phyloP scores from a whole-genome alignment of 2,888 invertebrate genomes.

The Drosophila borborema region DNA sequence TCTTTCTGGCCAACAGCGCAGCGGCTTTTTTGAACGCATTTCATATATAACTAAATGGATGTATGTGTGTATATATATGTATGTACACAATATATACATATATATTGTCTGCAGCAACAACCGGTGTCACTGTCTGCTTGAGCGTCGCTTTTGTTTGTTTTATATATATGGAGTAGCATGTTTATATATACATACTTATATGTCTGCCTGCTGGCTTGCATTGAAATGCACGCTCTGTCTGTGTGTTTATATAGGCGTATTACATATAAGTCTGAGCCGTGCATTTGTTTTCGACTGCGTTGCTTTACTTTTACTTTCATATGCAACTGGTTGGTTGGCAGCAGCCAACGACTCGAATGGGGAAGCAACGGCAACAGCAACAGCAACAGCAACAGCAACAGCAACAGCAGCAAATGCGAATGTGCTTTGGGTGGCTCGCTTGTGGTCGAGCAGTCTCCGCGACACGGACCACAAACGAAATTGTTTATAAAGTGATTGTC shows the following conservation, averaged over 20 bases:
- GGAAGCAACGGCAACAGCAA: slow-evolving; percentile 50
- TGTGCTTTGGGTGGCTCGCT: slow-evolving; percentile 47
- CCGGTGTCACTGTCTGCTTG: slow-evolving; percentile 65
- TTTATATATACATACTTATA: slow-evolving; percentile 31
- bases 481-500: slow-evolving; percentile 79
- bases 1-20: slow-evolving; percentile 49
- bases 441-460: slow-evolving; percentile 42
- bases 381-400: slow-evolving; percentile 26
- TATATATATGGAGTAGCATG: slow-evolving; percentile 27
- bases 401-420: slow-evolving; percentile 43
- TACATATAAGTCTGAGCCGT: slow-evolving; percentile 43
- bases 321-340: slow-evolving; percentile 69
- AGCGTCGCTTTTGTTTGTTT: slow-evolving; percentile 71
- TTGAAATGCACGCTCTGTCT: slow-evolving; percentile 39
- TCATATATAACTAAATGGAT: slow-evolving; percentile 56
- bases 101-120: slow-evolving; percentile 64
- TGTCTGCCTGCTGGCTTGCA: slow-evolving; percentile 29
- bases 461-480: slow-evolving; percentile 65
- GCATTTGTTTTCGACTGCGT: slow-evolving; percentile 68
- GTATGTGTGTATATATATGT: slow-evolving; percentile 1
- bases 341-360: slow-evolving; percentile 60
- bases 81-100: slow-evolving; percentile 13
- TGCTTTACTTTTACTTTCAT: slow-evolving; percentile 81
- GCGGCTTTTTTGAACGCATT: slow-evolving; percentile 76
- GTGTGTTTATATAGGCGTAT: slow-evolving; percentile 35